A percentile compares a stretch with the other conserved stretches of the same genome.
Evolutionary conservation across 2,888 invertebrate species (phyloP).

Genomic region (Holacanthella duospinosa): DNA sequence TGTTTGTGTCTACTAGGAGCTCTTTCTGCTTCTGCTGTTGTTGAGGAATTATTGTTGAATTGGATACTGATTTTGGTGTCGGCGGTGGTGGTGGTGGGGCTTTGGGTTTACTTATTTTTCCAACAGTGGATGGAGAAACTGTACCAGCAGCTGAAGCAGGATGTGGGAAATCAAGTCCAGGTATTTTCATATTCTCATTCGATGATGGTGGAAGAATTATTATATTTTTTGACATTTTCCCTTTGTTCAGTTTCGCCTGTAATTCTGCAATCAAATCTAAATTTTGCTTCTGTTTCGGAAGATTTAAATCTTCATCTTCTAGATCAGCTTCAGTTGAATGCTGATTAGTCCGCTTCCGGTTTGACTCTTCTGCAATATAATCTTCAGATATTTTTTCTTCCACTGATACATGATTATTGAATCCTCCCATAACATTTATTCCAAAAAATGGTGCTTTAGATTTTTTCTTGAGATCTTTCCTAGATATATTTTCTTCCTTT

Average conservation of each 20-base stretch:
- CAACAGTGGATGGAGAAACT: background rate
- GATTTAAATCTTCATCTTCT: constrained; percentile 21
- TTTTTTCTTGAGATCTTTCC: background rate
- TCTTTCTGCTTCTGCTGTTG: background rate
- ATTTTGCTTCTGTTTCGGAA: constrained; percentile 35
- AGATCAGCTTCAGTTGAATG: too few species aligned
- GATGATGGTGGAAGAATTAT: background rate
- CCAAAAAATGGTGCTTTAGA: constrained; percentile 1
- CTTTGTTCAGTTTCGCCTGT: constrained; percentile 31
- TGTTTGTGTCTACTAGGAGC: background rate
- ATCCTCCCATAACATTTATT: constrained; percentile 7
- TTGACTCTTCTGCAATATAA: too few species aligned
- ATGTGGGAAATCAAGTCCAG: too few species aligned
- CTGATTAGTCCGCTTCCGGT: background rate
- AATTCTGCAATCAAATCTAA: constrained; percentile 35
- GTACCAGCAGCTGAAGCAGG: too few species aligned
- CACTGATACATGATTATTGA: background rate
- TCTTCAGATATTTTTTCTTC: constrained; percentile 4
- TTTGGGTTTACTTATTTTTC: constrained; percentile 31
- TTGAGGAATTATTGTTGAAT: background rate
- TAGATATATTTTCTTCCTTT: background rate
- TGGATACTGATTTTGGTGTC: background rate
- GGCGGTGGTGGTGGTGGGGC: constrained; percentile 37
- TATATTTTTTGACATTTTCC: background rate
- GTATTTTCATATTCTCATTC: background rate